Evolutionary conservation across 2,113 vertebrate species (phyloP), one percentile per base, ranked within the genome.

Genomic region (Entelurus aequoreus): DNA sequence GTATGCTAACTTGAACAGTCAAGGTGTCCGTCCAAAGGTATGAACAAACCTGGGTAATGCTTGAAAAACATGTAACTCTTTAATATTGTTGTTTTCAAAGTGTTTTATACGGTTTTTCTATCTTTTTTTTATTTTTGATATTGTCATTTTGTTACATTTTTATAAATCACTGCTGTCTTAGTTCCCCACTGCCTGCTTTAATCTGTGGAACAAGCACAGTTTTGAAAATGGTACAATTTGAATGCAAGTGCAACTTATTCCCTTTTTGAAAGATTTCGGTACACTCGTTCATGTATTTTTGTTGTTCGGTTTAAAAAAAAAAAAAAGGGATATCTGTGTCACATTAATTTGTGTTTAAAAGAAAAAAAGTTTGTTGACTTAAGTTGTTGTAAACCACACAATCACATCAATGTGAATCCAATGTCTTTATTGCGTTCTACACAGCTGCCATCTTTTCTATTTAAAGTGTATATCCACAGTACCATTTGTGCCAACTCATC

Each of bases 11-110:
- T 77, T 72, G 76, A 84, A 80, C 74, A 81, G 80, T 80, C 78
- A 83, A 74, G 76, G 76, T 76, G 82, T 88, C 83, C 85, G 70
- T 87, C 87, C 85, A 87, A 88, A 85, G 85, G 85, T 87, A 86
- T 66, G 81, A 80, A 87, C 74, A 79, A 88, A 92, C 89, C 91
- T 92, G 91, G 90, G 75, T 90, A 87, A 91, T 89, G 90, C 91
- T 92, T 92, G 91, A 92, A 88, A 87, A 80, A 80, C 70, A 78
- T 81, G 75, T 84, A 76, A 87, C 79, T 81, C 71, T 74, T 85
- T 82, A 61, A 82, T 88, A 79, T 60, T 79, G 74, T 68, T 82
- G 69, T 79, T 74, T 11, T 46, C 42, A 46, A 46, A 12, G 71
- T 80, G 76, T 81, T 83, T 55, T 48, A 66, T 63, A 70, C 35